A percentile compares a stretch with the other conserved stretches of the same genome.
phyloP scores from a whole-genome alignment of 2,888 invertebrate species.

The Clitarchus hookeri region DNA sequence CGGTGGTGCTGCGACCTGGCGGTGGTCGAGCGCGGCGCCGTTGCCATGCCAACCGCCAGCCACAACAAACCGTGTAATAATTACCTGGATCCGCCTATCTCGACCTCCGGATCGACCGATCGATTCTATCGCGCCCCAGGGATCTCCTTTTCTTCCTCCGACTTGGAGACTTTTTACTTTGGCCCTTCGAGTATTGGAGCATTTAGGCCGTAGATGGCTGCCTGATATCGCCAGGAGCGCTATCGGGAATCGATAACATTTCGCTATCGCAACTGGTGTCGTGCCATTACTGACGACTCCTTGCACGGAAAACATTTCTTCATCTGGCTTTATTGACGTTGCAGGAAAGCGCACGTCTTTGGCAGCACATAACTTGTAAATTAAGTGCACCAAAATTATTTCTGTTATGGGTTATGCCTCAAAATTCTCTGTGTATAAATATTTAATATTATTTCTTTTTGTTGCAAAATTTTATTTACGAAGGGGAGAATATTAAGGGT shows the following conservation, averaged over 20 bases:
- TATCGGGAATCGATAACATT: neutral
- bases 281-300: neutral
- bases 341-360: too few species aligned
- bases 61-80: constrained; percentile 23
- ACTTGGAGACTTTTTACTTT: neutral
- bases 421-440: too few species aligned
- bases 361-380: too few species aligned
- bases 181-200: neutral
- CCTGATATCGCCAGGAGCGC: neutral
- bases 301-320: neutral
- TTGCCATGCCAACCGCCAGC: neutral
- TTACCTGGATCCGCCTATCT: constrained; percentile 21
- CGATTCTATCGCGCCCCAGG: neutral
- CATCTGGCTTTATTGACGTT: neutral
- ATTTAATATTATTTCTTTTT: too few species aligned
- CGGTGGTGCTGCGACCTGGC: neutral
- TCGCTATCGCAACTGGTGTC: neutral
- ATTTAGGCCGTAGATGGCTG: neutral
- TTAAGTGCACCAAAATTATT: too few species aligned
- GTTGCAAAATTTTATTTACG: too few species aligned
- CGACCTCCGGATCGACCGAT: neutral
- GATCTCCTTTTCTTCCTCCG: neutral
- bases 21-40: neutral
- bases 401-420: too few species aligned
- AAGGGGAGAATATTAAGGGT: too few species aligned